Conservation (phyloP, 2,888 invertebrate genomes). For the Lucinisca nassula region DNA sequence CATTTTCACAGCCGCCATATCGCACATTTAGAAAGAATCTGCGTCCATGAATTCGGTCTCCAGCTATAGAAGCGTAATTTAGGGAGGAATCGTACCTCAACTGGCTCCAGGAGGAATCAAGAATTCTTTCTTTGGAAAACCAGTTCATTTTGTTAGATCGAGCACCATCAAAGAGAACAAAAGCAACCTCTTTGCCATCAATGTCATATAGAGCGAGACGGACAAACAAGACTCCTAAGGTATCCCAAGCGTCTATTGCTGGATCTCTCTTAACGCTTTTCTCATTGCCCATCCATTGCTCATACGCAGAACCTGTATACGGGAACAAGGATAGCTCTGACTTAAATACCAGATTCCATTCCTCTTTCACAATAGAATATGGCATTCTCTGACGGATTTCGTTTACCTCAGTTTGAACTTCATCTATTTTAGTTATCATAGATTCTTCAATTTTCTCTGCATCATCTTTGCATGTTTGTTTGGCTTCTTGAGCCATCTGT, state of each 20-base stretch:
- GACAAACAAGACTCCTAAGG: not conserved
- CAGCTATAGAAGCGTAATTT: not conserved
- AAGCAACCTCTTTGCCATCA: not conserved
- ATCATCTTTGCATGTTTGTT: too few species aligned
- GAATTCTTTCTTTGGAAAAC: not conserved
- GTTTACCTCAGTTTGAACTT: too few species aligned
- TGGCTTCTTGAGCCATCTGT: too few species aligned
- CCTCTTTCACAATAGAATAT: too few species aligned
- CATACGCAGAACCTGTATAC: too few species aligned
- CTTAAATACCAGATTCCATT: too few species aligned
- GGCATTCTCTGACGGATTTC: too few species aligned
- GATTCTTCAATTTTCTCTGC: too few species aligned
- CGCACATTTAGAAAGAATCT: not conserved
- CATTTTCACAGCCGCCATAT: not conserved
- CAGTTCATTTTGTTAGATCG: not conserved
- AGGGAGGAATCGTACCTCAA: not conserved
- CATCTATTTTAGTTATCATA: too few species aligned
- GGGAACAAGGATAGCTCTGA: too few species aligned
- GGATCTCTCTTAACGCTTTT: too few species aligned
- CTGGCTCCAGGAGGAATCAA: slow-evolving; percentile 2
- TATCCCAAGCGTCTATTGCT: not conserved
- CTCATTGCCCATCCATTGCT: too few species aligned
- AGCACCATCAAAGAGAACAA: not conserved
- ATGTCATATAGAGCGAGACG: not conserved
- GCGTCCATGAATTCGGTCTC: not conserved